These are phyloP conservation scores for Listronotus bonariensis DNA, from an alignment of 1,140 invertebrate species.

Conservation along the genomic window DNA sequence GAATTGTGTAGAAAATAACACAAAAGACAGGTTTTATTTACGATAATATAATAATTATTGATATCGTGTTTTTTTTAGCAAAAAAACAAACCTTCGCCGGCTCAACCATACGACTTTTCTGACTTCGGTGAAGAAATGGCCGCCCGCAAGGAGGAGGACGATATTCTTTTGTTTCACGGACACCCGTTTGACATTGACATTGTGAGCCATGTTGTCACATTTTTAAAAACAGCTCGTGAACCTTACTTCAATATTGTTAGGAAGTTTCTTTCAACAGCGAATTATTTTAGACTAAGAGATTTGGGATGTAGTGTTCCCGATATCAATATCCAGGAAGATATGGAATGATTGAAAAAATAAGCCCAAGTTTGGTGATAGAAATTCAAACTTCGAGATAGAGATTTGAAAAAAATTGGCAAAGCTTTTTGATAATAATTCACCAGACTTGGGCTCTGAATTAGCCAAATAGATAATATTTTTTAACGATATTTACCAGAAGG, in stretches of 20 bases:
- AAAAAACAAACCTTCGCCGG: background rate
- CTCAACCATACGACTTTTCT: slow-evolving; percentile 2
- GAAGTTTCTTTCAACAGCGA: background rate
- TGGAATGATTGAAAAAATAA: slow-evolving; percentile 19
- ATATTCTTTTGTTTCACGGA: background rate
- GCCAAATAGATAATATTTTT: background rate
- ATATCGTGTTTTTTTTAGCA: slow-evolving; percentile 5
- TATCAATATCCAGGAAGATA: slow-evolving; percentile 17
- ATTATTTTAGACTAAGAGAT: slow-evolving; percentile 7
- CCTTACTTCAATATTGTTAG: slow-evolving; percentile 14
- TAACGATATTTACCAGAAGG: background rate
- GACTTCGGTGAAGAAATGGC: slow-evolving; percentile 14
- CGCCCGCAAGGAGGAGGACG: slow-evolving; percentile 5
- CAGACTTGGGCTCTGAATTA: slow-evolving; percentile 2
- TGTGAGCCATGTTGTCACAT: slow-evolving; percentile 11
- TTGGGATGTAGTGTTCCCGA: slow-evolving; percentile 20
- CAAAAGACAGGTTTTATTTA: no score
- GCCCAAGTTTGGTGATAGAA: slow-evolving; percentile 1
- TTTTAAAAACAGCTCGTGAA: slow-evolving; percentile 8
- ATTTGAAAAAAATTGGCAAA: background rate
- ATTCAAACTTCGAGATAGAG: background rate
- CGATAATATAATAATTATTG: no score
- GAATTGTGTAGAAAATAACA: no score
- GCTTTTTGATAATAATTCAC: background rate
- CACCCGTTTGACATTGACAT: slow-evolving; percentile 26